Percentiles rank a stretch among this genome's conserved stretches.
Conservation (phyloP, 2,888 invertebrate genomes). For the Mongoloraphidia duomilia region DNA sequence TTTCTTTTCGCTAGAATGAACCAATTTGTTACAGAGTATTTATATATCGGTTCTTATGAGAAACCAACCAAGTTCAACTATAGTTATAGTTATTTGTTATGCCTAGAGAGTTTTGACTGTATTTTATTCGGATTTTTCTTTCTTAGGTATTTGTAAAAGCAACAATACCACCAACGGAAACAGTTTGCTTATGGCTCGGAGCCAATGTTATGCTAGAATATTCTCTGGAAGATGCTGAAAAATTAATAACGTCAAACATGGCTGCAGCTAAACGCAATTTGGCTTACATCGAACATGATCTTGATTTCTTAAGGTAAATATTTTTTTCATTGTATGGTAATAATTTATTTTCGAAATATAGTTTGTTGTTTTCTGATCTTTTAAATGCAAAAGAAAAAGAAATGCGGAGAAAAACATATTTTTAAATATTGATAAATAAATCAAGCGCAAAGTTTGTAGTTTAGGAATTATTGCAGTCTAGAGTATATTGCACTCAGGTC, state of each 20-base stretch:
- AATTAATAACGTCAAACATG: conserved; percentile 68
- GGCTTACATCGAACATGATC: conserved; percentile 75
- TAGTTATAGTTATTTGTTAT: no score
- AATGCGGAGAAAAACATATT: background rate
- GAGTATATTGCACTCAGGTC: no score
- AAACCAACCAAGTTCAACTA: no score
- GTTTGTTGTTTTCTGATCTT: background rate
- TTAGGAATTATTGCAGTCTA: no score
- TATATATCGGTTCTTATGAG: no score
- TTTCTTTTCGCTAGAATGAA: no score
- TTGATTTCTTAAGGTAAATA: conserved; percentile 71
- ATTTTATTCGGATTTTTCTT: conserved; percentile 3
- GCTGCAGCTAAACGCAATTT: conserved; percentile 72
- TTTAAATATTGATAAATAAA: background rate
- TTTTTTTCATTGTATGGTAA: conserved; percentile 2
- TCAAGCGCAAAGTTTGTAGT: no score
- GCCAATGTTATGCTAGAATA: conserved; percentile 98
- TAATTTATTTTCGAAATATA: conserved; percentile 6
- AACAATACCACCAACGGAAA: conserved; percentile 74
- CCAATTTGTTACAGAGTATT: no score
- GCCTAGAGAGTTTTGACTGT: no score
- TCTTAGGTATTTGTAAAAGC: conserved; percentile 47
- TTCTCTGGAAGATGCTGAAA: conserved; percentile 77
- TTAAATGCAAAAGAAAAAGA: background rate
- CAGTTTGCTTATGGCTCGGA: conserved; percentile 70